Percentiles rank a stretch among this genome's conserved stretches.
These are phyloP conservation scores for Paracanthobrama guichenoti DNA, from an alignment of 2,113 vertebrate genomes.

Conservation along the genomic window DNA sequence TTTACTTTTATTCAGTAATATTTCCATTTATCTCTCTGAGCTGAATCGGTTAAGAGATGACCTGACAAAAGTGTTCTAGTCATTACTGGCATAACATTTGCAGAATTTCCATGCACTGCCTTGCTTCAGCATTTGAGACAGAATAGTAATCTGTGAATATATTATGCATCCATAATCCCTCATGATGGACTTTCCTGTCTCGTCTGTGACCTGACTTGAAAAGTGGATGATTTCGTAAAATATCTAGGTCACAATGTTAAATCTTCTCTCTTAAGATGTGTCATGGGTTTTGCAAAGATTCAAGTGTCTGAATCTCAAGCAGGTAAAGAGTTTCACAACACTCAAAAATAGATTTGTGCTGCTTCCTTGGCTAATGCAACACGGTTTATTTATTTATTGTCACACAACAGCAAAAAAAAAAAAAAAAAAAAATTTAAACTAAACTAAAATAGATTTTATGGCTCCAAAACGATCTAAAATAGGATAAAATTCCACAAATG, in stretches of 20 bases:
- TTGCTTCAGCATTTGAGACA: conserved; percentile 40
- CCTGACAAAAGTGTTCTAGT: conserved; percentile 41
- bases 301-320: conserved; percentile 15
- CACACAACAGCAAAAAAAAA: too few relatives aligned
- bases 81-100: conserved; percentile 51
- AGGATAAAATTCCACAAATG: neutral
- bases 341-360: conserved; percentile 3
- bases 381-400: too few relatives aligned
- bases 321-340: neutral
- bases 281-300: neutral
- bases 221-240: conserved; percentile 42
- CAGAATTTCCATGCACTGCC: conserved; percentile 35
- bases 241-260: conserved; percentile 25
- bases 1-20: conserved; percentile 22
- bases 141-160: conserved; percentile 57
- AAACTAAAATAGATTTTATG: neutral
- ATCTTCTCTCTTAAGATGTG: conserved; percentile 13
- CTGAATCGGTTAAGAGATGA: conserved; percentile 31
- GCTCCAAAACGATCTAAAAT: neutral
- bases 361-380: neutral
- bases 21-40: conserved; percentile 39
- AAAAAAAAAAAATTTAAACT: too few relatives aligned
- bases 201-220: conserved; percentile 47
- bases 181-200: conserved; percentile 46
- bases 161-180: conserved; percentile 49